Base-by-base conservation (phyloP, 2,888 invertebrate genomes). In the Leptopilina syphax region DNA sequence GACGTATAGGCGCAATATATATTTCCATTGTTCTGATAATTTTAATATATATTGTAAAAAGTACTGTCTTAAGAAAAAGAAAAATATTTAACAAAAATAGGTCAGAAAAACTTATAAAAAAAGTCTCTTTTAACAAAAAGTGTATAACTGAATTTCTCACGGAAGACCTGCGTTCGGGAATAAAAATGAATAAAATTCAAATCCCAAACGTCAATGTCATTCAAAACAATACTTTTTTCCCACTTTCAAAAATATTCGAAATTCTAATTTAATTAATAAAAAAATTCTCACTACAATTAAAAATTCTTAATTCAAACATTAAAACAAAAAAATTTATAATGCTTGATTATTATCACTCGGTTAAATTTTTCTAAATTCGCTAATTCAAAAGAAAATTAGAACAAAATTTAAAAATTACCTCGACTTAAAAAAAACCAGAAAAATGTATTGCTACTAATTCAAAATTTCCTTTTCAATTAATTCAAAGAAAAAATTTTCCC, bases 1-100 rank as follows among this genome's bases (percentile, higher is more conserved):
- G 83, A 83, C 83, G 83, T 84, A 83, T 34, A 34, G 34, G 80
- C 85, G 82, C 83, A 80, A 86, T 82, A 84, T 83, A 82, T 84
- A 81, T 82, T 70, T 70, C 54, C 54, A n/a, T 70, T 65, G 12
- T 65, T 12, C 13, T 34, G 27, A 65, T 65, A 24, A 9, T 34
- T 65, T 10, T 65, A 65, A 65, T 65, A 65, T 34, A 65, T 34
- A 47, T 54, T 65, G 50, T 27, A 34, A 34, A 34, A 34, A 65
- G 76, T 67, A 67, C 79, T 81, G 77, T 80, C 68, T 67, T 80
- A n/a, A 66, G 82, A 77, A 65, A 70, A 70, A 13, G 34, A 34
- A 34, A 34, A 34, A 34, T 2, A 57, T 7, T 7, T 34, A 34
- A 54, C 27, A 12, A 12, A 27, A 70, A 54, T 13, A 41, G 82